Evolutionary conservation across 2,888 invertebrate species (phyloP).

Genomic region (Keiferia lycopersicella): DNA sequence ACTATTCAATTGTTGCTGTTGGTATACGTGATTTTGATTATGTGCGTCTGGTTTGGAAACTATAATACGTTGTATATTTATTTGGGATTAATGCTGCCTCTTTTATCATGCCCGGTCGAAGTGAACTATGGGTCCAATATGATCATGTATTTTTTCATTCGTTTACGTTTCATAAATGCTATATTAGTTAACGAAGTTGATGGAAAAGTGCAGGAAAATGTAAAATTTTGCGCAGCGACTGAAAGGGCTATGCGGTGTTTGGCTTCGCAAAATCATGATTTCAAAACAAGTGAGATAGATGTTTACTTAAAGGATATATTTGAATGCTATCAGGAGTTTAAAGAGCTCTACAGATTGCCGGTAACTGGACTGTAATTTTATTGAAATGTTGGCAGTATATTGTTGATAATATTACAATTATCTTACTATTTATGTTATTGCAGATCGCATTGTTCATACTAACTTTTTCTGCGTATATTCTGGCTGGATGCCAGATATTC

Average conservation of each 20-base stretch:
- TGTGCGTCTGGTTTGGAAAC: neutral
- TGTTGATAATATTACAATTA: too few relatives aligned
- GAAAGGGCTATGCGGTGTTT: slow-evolving; percentile 37
- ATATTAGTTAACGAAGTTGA: slow-evolving; percentile 52
- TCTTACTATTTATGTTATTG: neutral
- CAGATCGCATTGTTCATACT: neutral
- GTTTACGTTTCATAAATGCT: slow-evolving; percentile 52
- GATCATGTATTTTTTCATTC: slow-evolving; percentile 48
- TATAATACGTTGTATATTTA: neutral
- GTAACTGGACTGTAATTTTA: too few relatives aligned
- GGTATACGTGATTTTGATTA: neutral
- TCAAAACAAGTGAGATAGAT: slow-evolving; percentile 43
- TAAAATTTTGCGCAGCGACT: slow-evolving; percentile 30
- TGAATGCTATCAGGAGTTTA: slow-evolving; percentile 43
- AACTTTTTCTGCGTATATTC: neutral
- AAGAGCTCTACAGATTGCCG: slow-evolving; percentile 48
- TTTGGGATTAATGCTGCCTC: neutral
- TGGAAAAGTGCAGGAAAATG: slow-evolving; percentile 31
- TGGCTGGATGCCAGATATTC: neutral
- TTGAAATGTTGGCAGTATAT: too few relatives aligned
- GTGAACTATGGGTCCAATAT: slow-evolving; percentile 49
- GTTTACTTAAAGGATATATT: slow-evolving; percentile 49
- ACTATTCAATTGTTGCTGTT: neutral
- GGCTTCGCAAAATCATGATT: slow-evolving; percentile 48
- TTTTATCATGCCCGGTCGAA: slow-evolving; percentile 36